Evolutionary conservation across 2,113 vertebrate species (phyloP), one percentile per base, ranked within the genome.

Genomic region (Tupaia chinensis): DNA sequence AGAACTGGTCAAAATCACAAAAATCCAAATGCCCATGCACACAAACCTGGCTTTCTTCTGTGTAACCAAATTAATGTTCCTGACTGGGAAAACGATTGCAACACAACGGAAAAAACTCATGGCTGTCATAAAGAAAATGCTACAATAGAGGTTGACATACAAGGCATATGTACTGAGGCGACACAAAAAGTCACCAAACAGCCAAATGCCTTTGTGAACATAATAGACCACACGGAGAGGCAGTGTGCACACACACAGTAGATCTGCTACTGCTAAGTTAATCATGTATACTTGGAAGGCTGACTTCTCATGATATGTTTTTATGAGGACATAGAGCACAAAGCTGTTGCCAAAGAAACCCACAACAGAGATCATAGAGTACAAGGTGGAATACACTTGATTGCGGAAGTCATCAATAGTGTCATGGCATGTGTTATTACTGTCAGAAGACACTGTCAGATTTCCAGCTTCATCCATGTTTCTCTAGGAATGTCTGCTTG

Each of bases 91-190:
- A 53, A 99, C 99, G 0, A 99, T 99, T 95, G 99, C 99, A 29
- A 99, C 87, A 96, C 99, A 99, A 1, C 99, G 99, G 1, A 99
- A 99, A 97, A 99, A 98, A 54, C 99, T 99, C 99, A 99, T 99
- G 10, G 99, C 99, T 0, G 99, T 99, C 99, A 99, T 99, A 98
- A 99, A 99, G 74, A 99, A 99, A 87, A 99, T 99, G 97, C 99
- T 99, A 95, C 99, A 99, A 65, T 99, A 99, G 92, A 99, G 99
- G 98, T 99, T 99, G 44, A 99, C 99, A 0, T 99, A 99, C 73
- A 99, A 98, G 0, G 99, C 88, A 4, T 99, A 99, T 2, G 99
- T 99, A 54, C 98, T 99, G 94, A 99, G 60, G 68, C 99, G 98
- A 93, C 99, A 99, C 0, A 99, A 97, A 73, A 99, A 98, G 86